These are phyloP conservation scores for Pollenia angustigena DNA, from an alignment of 2,888 invertebrate genomes.

Conservation along the genomic window DNA sequence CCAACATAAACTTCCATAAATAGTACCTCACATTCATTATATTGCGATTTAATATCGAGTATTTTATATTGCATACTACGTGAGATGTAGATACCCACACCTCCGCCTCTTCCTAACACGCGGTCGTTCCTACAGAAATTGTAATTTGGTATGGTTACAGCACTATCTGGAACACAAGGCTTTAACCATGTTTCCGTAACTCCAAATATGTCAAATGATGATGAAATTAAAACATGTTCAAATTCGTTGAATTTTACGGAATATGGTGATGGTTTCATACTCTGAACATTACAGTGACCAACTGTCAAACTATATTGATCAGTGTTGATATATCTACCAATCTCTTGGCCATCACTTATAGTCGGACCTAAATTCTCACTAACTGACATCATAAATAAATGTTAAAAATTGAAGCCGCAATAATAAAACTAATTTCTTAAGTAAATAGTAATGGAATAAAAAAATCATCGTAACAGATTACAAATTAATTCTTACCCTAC, in stretches of 20 bases:
- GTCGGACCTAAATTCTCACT: too few species aligned
- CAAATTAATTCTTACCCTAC: too few species aligned
- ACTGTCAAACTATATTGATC: too few species aligned
- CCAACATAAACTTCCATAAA: background rate
- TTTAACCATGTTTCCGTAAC: background rate
- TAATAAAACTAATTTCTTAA: too few species aligned
- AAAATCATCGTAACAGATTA: too few species aligned
- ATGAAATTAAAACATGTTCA: background rate
- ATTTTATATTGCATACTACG: background rate
- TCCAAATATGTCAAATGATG: background rate
- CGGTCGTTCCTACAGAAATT: background rate
- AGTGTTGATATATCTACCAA: too few species aligned
- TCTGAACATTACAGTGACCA: too few species aligned
- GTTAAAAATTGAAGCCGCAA: too few species aligned
- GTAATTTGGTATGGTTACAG: background rate
- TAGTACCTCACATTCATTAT: constrained; percentile 3
- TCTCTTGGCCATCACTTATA: too few species aligned
- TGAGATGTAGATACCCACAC: background rate
- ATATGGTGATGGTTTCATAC: background rate
- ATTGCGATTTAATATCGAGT: background rate
- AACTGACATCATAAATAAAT: too few species aligned
- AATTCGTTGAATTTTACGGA: background rate
- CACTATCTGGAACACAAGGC: background rate
- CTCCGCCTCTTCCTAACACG: background rate
- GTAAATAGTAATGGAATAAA: too few species aligned